Conservation (phyloP, 1,140 invertebrate genomes). For the Zaprionus taronus region DNA sequence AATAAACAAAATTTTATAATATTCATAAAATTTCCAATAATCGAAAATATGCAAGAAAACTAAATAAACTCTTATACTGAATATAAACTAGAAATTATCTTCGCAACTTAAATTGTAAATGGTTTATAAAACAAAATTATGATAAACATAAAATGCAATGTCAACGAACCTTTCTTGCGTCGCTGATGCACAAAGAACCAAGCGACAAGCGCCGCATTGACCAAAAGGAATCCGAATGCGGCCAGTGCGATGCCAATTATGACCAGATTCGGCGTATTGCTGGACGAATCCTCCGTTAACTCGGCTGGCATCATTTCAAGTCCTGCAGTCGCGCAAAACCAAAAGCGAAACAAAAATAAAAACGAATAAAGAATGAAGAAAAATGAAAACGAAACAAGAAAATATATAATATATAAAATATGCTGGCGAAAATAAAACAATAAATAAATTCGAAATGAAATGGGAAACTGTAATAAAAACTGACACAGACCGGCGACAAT, state of each 20-base stretch:
- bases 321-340: slow-evolving; percentile 76
- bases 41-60: neutral
- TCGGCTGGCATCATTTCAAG: slow-evolving; percentile 88
- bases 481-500: slow-evolving; percentile 35
- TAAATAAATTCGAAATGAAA: slow-evolving; percentile 77
- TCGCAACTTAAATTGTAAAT: neutral
- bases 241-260: slow-evolving; percentile 93
- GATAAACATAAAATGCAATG: neutral
- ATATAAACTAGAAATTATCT: neutral
- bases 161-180: slow-evolving; percentile 87
- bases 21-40: neutral
- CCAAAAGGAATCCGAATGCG: slow-evolving; percentile 90
- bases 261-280: slow-evolving; percentile 90
- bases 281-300: slow-evolving; percentile 86
- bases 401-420: slow-evolving; percentile 54
- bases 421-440: slow-evolving; percentile 72
- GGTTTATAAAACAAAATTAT: neutral
- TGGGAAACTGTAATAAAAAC: slow-evolving; percentile 85
- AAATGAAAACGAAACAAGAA: slow-evolving; percentile 40
- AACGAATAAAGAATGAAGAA: slow-evolving; percentile 14
- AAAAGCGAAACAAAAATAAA: slow-evolving; percentile 29
- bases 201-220: slow-evolving; percentile 93
- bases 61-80: too few species aligned
- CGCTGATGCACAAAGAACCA: slow-evolving; percentile 93
- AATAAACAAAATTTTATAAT: neutral